A percentile compares a stretch with the other conserved stretches of the same genome.
Evolutionary conservation across 2,113 vertebrate species (phyloP).

Genomic region (Halcyon senegalensis): DNA sequence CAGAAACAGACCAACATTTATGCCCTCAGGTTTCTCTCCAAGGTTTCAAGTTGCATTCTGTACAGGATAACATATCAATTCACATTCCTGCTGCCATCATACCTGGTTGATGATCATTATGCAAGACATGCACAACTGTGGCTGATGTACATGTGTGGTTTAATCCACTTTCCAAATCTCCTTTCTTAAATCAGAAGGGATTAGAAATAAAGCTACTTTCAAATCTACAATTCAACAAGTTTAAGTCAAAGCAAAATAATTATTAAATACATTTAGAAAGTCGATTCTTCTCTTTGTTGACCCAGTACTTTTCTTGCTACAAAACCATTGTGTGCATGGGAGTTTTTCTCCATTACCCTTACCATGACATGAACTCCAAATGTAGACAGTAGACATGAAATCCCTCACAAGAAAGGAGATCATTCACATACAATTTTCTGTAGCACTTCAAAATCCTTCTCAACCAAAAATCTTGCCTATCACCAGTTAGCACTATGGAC

Average conservation of each 20-base stretch:
- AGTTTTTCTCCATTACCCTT: background rate
- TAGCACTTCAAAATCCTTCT: background rate
- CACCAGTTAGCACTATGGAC: background rate
- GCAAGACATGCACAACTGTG: background rate
- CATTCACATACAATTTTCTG: background rate
- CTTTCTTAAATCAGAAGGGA: background rate
- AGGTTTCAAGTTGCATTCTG: background rate
- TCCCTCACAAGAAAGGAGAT: background rate
- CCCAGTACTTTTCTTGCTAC: background rate
- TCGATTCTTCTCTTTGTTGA: background rate
- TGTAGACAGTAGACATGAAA: background rate
- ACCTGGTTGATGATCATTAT: background rate
- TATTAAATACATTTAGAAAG: background rate
- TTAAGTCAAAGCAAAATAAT: background rate
- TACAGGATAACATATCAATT: background rate
- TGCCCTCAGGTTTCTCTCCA: background rate
- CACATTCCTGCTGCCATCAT: background rate
- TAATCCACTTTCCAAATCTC: background rate
- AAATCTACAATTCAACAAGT: background rate
- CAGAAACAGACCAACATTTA: background rate
- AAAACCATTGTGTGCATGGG: background rate
- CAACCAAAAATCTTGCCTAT: background rate
- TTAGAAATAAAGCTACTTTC: background rate
- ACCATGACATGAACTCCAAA: background rate
- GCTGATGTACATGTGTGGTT: background rate